phyloP scores from a whole-genome alignment of 2,113 vertebrate genomes.

The Dipodomys merriami region DNA sequence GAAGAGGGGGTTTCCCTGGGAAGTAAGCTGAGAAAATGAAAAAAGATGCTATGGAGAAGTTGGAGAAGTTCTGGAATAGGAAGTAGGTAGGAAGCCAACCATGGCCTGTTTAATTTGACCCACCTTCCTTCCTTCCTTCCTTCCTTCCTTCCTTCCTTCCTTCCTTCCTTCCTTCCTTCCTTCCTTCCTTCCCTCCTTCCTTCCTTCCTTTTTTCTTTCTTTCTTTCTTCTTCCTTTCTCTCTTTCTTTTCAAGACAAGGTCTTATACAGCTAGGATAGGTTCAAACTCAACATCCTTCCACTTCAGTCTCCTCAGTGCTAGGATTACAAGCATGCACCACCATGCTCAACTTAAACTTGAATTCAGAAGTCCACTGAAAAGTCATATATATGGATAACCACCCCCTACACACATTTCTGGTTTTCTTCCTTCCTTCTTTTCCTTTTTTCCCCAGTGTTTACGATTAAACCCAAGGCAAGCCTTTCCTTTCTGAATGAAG shows the following conservation, averaged over 20 bases:
- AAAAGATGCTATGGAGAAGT: neutral
- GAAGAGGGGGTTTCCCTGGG: neutral
- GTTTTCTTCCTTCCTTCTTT: neutral
- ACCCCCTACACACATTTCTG: no score
- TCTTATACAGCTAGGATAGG: neutral
- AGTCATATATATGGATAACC: no score
- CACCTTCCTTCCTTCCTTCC: neutral
- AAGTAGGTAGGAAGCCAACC: neutral
- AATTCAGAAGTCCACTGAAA: conserved; percentile 5
- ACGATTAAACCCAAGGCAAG: neutral
- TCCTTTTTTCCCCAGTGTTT: no score
- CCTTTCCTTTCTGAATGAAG: neutral
- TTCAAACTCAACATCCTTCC: neutral
- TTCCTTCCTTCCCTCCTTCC: no score
- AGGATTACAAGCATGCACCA: neutral
- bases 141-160: no score
- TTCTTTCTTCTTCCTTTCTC: neutral
- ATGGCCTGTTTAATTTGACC: neutral
- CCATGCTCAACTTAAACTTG: neutral
- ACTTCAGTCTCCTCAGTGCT: neutral
- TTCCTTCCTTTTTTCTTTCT: no score
- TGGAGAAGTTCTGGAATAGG: neutral
- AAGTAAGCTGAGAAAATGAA: neutral
- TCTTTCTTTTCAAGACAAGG: neutral
- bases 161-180: neutral